Evolutionary conservation across 2,797 vertebrate genomes (phyloP), one percentile per base, ranked within the genome.

Genomic region (Darevskia mixta): DNA sequence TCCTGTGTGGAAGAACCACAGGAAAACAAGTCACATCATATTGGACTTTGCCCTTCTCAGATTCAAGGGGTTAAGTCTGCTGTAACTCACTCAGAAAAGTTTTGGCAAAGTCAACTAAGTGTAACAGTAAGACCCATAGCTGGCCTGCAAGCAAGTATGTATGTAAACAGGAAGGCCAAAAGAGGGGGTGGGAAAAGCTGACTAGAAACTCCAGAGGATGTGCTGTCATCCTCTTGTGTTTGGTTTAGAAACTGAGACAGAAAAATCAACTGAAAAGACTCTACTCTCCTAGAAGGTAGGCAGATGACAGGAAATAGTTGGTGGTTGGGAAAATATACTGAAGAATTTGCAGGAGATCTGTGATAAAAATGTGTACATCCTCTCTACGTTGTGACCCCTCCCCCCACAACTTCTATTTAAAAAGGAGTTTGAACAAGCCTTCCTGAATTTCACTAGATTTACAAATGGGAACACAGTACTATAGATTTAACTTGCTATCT

Each of bases 121-220:
- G 79, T 67, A 79, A 0, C 25, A 81, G 20, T 0, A 1, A 85
- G 71, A 88, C 20, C 77, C 10, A 0, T 18, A 8, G 27, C 13
- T 66, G 82, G 55, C 73, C 58, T 58, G 85, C 75, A 89, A 82
- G 0, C 78, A 71, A 90, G 83, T 78, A 75, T 77, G 0, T 0
- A 10, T 90, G 0, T 0, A 11, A 89, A 69, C n/a, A 58, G 89
- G 89, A 83, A 85, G 83, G 83, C 82, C 4, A 83, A 88, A 82
- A 81, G 71, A 4, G 71, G 71, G 77, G 58, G 71, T 35, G 71
- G 77, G 29, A 13, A 71, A 32, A 69, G 61, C 89, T 29, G 71
- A 45, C 69, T 41, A 38, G 75, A 67, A 79, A 73, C 1, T 23
- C 32, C 29, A 67, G 69, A 81, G 82, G 71, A 87, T 32, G 64